phyloP scores from a whole-genome alignment of 2,888 invertebrate species.

The Hypolimnas misippus region DNA sequence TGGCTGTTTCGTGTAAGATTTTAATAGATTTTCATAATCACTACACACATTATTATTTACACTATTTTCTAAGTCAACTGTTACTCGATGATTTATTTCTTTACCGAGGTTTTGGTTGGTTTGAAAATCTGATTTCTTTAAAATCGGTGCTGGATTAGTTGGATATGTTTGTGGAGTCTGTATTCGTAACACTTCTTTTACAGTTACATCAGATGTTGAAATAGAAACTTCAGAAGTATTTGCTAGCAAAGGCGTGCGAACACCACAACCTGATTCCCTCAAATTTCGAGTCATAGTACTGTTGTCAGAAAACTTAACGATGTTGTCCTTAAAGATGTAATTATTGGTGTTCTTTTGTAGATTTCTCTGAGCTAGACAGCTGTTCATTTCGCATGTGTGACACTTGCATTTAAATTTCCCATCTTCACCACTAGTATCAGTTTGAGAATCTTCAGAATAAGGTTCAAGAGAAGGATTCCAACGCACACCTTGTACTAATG shows the following conservation, averaged over 20 bases:
- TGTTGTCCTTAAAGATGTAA: slow-evolving; percentile 52
- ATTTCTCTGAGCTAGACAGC: slow-evolving; percentile 46
- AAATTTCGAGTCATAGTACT: slow-evolving; percentile 63
- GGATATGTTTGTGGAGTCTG: slow-evolving; percentile 19
- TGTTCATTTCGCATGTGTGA: slow-evolving; percentile 46
- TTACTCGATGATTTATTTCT: slow-evolving; percentile 17
- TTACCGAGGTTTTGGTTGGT: slow-evolving; percentile 1
- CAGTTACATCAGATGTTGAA: slow-evolving; percentile 42
- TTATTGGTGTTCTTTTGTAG: slow-evolving; percentile 28
- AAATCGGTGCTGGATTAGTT: slow-evolving; percentile 30
- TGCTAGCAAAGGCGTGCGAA: slow-evolving; percentile 32
- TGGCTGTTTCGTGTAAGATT: slow-evolving; percentile 28
- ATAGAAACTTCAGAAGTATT: slow-evolving; percentile 45
- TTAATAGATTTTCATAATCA: slow-evolving; percentile 31
- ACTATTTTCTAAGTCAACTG: slow-evolving; percentile 37
- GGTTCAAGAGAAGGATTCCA: slow-evolving; percentile 52
- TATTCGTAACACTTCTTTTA: slow-evolving; percentile 33
- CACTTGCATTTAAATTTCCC: slow-evolving; percentile 50
- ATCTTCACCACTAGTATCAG: slow-evolving; percentile 23
- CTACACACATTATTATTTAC: slow-evolving; percentile 42
- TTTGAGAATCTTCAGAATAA: slow-evolving; percentile 43
- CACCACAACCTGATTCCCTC: slow-evolving; percentile 55
- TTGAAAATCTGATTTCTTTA: slow-evolving; percentile 30
- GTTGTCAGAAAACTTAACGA: slow-evolving; percentile 59
- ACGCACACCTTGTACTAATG: slow-evolving; percentile 47